A percentile compares a stretch with the other conserved stretches of the same genome.
Evolutionary conservation across 2,888 invertebrate genomes (phyloP).

Genomic region (Sminthurinus aureus): DNA sequence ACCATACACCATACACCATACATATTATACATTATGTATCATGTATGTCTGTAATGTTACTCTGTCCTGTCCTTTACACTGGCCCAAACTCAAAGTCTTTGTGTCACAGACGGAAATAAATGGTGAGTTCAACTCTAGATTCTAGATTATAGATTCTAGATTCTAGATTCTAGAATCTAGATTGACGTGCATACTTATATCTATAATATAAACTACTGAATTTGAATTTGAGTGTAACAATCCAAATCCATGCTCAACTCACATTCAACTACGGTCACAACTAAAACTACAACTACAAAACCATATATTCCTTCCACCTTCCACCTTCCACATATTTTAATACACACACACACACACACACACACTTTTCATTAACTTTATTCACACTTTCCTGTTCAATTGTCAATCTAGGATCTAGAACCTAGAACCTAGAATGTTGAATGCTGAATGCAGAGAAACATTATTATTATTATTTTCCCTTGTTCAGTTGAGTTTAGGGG

Average conservation of each 20-base stretch:
- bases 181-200: too few relatives aligned
- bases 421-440: too few relatives aligned
- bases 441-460: neutral
- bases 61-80: neutral
- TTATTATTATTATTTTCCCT: neutral
- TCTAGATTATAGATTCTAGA: too few relatives aligned
- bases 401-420: neutral
- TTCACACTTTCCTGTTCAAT: neutral
- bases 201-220: too few relatives aligned
- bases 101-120: neutral
- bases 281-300: neutral
- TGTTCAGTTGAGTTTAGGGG: too few relatives aligned
- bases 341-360: neutral
- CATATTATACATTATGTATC: too few relatives aligned
- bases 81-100: neutral
- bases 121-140: neutral
- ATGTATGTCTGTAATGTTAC: neutral
- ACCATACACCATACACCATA: too few relatives aligned
- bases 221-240: too few relatives aligned
- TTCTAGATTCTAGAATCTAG: too few relatives aligned
- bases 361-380: conserved; percentile 11
- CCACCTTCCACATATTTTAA: neutral
- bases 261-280: neutral
- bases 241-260: neutral
- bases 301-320: neutral